These are phyloP conservation scores for Vicugna pacos DNA, from an alignment of 2,113 vertebrate genomes.

Conservation along the genomic window DNA sequence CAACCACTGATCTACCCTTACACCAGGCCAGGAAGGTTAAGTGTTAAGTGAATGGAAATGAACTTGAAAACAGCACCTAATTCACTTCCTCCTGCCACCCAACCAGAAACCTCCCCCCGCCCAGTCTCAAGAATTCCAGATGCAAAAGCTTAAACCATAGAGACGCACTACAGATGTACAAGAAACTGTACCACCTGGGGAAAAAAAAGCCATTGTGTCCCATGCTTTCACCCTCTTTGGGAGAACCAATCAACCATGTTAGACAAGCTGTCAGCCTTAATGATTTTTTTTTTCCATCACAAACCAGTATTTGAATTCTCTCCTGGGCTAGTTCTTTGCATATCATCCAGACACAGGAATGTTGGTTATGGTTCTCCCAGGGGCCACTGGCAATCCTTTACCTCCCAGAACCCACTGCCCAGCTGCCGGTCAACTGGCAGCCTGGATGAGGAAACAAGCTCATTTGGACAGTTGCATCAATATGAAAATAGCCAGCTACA, in stretches of 20 bases:
- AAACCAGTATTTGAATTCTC: constrained; percentile 32
- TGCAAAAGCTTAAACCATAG: neutral
- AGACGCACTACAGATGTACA: constrained; percentile 30
- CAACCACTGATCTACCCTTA: constrained; percentile 12
- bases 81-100: neutral
- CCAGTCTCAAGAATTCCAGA: constrained; percentile 24
- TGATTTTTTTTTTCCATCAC: constrained; percentile 40
- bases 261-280: constrained; percentile 47
- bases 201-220: neutral
- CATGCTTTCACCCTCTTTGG: constrained; percentile 1
- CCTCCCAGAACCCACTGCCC: neutral
- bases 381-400: neutral
- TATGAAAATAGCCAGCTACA: constrained; percentile 39
- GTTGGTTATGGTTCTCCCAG: neutral
- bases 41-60: constrained; percentile 38
- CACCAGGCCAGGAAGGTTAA: constrained; percentile 39
- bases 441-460: neutral
- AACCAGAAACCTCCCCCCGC: neutral
- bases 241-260: constrained; percentile 8
- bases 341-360: neutral
- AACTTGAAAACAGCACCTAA: neutral
- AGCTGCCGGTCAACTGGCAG: neutral
- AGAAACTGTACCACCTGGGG: constrained; percentile 8
- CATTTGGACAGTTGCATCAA: neutral
- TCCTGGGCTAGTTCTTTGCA: constrained; percentile 16